Evolutionary conservation across 2,797 vertebrate species (phyloP).

Genomic region (Pipistrellus pygmaeus): DNA sequence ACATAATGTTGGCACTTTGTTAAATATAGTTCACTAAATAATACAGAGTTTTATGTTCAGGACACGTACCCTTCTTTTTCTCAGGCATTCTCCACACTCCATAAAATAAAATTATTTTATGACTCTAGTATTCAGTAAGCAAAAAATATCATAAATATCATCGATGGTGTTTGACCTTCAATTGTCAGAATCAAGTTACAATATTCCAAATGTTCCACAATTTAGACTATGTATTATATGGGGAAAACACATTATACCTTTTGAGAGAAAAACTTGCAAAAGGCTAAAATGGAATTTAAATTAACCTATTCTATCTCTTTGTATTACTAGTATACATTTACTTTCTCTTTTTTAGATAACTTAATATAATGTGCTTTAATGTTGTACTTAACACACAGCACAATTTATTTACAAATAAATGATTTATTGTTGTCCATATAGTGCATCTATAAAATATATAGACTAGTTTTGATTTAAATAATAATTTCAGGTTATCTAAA

Average conservation of each 20-base stretch:
- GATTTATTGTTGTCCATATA: neutral
- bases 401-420: neutral
- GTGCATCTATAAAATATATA: neutral
- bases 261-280: neutral
- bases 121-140: conserved; percentile 2
- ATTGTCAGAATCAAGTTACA: conserved; percentile 49
- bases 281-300: neutral
- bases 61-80: conserved; percentile 4
- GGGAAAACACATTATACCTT: neutral
- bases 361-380: neutral
- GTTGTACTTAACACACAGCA: neutral
- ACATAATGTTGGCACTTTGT: conserved; percentile 54
- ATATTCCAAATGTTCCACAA: neutral
- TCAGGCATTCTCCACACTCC: conserved; percentile 49
- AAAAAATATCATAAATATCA: conserved; percentile 59
- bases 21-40: conserved; percentile 59
- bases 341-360: neutral
- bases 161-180: conserved; percentile 60
- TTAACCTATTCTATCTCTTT: neutral
- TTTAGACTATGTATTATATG: neutral
- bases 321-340: neutral
- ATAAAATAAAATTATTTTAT: conserved; percentile 70
- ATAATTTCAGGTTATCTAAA: conserved; percentile 18
- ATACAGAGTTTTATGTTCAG: conserved; percentile 36
- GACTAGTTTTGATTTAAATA: neutral